Percentiles rank a stretch among this genome's conserved stretches.
phyloP scores from a whole-genome alignment of 2,888 invertebrate species.

The Ypsolopha sequella region DNA sequence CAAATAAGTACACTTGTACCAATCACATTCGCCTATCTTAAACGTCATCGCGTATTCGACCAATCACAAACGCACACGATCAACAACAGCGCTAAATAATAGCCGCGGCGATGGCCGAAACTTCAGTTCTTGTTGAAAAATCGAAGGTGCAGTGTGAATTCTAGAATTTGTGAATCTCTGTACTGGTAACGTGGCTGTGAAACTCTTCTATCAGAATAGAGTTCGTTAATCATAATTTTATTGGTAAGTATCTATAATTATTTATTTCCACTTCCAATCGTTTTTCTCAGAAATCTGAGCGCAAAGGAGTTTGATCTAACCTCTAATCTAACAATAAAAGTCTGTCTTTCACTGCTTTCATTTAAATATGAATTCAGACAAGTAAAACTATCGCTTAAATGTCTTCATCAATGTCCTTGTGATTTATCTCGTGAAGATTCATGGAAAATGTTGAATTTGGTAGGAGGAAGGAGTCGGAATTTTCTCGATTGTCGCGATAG shows the following conservation, averaged over 20 bases:
- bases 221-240: slow-evolving; percentile 17
- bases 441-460: slow-evolving; percentile 4
- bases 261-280: not conserved
- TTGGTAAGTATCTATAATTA: slow-evolving; percentile 28
- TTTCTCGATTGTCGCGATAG: slow-evolving; percentile 43
- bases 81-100: slow-evolving; percentile 68
- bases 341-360: too few species aligned
- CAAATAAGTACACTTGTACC: slow-evolving; percentile 67
- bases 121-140: slow-evolving; percentile 58
- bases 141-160: slow-evolving; percentile 35
- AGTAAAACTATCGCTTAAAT: not conserved
- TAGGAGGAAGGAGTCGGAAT: slow-evolving; percentile 20
- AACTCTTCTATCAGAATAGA: slow-evolving; percentile 21
- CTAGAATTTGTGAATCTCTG: slow-evolving; percentile 26
- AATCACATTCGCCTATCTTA: slow-evolving; percentile 38
- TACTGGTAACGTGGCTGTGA: slow-evolving; percentile 47
- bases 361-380: too few species aligned
- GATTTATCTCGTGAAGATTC: slow-evolving; percentile 7
- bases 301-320: not conserved
- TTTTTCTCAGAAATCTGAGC: not conserved
- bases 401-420: too few species aligned
- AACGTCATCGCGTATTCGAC: slow-evolving; percentile 55
- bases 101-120: slow-evolving; percentile 51
- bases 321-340: not conserved
- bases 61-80: slow-evolving; percentile 74